phyloP scores from a whole-genome alignment of 2,888 invertebrate species.

The Caenorhabditis afra region DNA sequence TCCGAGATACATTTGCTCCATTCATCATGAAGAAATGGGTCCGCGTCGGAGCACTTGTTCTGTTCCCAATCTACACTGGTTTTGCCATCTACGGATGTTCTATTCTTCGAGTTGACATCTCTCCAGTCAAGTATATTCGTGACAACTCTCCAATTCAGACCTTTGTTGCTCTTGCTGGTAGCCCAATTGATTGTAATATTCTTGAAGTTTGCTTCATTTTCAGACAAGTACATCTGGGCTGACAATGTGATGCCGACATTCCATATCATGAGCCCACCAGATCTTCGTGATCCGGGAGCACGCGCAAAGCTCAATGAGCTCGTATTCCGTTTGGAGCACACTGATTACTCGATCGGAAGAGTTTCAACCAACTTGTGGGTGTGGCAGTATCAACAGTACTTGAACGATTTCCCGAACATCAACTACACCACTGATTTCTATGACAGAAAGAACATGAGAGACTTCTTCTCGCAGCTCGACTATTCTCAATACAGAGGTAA shows the following conservation, averaged over 20 bases:
- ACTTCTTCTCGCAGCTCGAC: slow-evolving; percentile 79
- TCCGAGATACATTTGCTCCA: slow-evolving; percentile 76
- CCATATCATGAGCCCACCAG: slow-evolving; percentile 79
- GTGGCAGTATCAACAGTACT: slow-evolving; percentile 79
- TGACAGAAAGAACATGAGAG: slow-evolving; percentile 73
- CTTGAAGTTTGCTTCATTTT: too few species aligned
- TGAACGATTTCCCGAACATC: slow-evolving; percentile 79
- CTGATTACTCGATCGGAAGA: slow-evolving; percentile 77
- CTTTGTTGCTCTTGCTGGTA: slow-evolving; percentile 78
- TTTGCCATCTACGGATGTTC: slow-evolving; percentile 78
- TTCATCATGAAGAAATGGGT: slow-evolving; percentile 77
- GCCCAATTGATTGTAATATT: not conserved
- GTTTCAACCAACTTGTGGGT: slow-evolving; percentile 76
- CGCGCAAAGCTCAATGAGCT: slow-evolving; percentile 77
- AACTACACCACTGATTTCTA: slow-evolving; percentile 78
- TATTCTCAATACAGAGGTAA: slow-evolving; percentile 77
- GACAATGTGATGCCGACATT: slow-evolving; percentile 80
- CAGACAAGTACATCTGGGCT: slow-evolving; percentile 80
- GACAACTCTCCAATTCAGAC: slow-evolving; percentile 80
- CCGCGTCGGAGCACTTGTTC: slow-evolving; percentile 65
- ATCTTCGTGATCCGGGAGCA: slow-evolving; percentile 73
- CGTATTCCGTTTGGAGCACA: slow-evolving; percentile 78
- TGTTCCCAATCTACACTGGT: slow-evolving; percentile 75
- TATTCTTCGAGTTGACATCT: slow-evolving; percentile 77
- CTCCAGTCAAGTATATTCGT: slow-evolving; percentile 80